A percentile compares a stretch with the other conserved stretches of the same genome.
These are phyloP conservation scores for Enteromius treurensis DNA, from an alignment of 2,797 vertebrate genomes.

Conservation along the genomic window DNA sequence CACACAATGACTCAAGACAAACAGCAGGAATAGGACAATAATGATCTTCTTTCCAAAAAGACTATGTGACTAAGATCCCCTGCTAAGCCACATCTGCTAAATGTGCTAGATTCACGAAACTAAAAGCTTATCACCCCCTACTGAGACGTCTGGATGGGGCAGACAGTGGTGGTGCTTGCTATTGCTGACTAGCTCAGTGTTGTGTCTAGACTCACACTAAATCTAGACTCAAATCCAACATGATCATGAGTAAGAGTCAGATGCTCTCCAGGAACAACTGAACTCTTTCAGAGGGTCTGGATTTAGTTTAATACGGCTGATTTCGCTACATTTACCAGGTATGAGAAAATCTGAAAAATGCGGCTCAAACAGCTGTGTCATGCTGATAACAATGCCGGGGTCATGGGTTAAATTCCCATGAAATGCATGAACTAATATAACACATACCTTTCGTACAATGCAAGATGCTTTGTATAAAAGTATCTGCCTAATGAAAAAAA, in stretches of 20 bases:
- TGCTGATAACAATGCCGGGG: background rate
- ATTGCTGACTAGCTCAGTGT: background rate
- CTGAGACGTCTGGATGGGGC: background rate
- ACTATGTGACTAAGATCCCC: slow-evolving; percentile 65
- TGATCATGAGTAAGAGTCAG: slow-evolving; percentile 47
- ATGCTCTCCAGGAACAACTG: slow-evolving; percentile 42
- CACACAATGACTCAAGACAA: slow-evolving; percentile 36
- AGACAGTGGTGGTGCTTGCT: background rate
- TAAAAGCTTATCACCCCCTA: slow-evolving; percentile 9
- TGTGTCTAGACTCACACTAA: slow-evolving; percentile 34
- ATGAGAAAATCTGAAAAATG: background rate
- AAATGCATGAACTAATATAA: background rate
- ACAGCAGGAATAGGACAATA: slow-evolving; percentile 20
- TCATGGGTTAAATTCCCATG: background rate
- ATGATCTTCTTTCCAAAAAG: slow-evolving; percentile 11
- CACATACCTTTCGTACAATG: background rate
- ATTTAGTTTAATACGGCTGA: background rate
- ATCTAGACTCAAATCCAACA: slow-evolving; percentile 16
- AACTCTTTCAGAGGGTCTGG: slow-evolving; percentile 50
- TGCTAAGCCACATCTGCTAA: slow-evolving; percentile 52
- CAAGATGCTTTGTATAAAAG: background rate
- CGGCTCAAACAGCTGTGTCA: background rate
- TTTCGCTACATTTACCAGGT: background rate
- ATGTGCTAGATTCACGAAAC: background rate
- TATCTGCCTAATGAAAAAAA: background rate